Evolutionary conservation across 2,797 vertebrate species (phyloP).

Genomic region (Oreonectes daqikongensis): DNA sequence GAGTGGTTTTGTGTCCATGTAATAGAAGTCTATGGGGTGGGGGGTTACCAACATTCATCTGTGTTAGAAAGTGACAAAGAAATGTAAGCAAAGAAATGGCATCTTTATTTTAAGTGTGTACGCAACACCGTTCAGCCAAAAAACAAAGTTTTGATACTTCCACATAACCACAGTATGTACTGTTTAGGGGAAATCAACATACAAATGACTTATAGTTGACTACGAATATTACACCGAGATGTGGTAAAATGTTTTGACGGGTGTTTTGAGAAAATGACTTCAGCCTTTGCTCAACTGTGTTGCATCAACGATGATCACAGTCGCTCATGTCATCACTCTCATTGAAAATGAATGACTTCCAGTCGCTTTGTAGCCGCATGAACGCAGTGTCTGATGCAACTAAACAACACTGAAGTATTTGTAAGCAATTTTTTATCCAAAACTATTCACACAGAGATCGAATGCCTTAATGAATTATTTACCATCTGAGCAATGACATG

Average conservation of each 20-base stretch:
- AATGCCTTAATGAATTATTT: background rate
- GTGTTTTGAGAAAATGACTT: background rate
- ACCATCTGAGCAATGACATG: background rate
- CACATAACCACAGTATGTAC: too few species aligned
- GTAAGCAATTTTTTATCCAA: background rate
- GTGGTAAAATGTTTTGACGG: background rate
- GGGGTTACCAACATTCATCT: too few species aligned
- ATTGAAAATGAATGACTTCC: conserved; percentile 4
- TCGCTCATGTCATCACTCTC: background rate
- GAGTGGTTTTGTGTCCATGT: too few species aligned
- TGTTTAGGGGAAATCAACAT: too few species aligned
- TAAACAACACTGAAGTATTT: background rate
- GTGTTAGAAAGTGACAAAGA: too few species aligned
- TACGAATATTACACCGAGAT: background rate
- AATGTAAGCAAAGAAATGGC: too few species aligned
- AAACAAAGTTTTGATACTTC: too few species aligned
- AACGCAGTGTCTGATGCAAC: background rate
- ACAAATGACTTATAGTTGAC: background rate
- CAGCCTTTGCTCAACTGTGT: background rate
- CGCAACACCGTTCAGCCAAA: too few species aligned
- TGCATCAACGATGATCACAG: background rate
- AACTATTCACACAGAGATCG: background rate
- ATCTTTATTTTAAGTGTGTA: background rate
- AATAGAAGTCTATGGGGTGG: too few species aligned
- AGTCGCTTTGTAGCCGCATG: background rate